phyloP scores from a whole-genome alignment of 2,113 vertebrate species.

The Ascaphus truei region DNA sequence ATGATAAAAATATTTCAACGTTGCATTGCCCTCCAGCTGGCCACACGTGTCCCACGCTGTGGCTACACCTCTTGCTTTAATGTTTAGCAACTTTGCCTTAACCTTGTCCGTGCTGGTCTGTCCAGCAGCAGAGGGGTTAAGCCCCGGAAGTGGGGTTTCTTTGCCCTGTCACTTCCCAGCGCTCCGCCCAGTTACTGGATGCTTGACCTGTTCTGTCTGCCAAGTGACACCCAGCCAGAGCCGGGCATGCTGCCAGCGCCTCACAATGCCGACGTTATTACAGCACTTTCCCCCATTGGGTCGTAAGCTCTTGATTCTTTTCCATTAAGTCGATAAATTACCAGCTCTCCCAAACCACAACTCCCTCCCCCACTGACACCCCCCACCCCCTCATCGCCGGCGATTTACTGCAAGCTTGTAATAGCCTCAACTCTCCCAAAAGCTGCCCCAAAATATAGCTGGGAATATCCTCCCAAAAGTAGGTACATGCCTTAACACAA shows the following conservation, averaged over 20 bases:
- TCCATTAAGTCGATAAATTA: constrained; percentile 26
- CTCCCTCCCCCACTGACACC: background rate
- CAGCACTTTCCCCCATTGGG: background rate
- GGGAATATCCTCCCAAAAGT: background rate
- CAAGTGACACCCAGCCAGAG: background rate
- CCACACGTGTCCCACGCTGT: too few species aligned
- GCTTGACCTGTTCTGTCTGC: background rate
- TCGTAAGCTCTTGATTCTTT: constrained; percentile 14
- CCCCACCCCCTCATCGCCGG: too few species aligned
- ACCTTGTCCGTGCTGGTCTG: background rate
- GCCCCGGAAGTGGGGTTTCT: background rate
- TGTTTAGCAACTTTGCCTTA: too few species aligned
- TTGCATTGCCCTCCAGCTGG: too few species aligned
- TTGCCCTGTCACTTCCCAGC: background rate
- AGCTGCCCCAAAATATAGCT: background rate
- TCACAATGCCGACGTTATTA: background rate
- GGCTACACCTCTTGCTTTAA: too few species aligned
- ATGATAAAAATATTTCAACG: background rate
- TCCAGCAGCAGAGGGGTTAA: background rate
- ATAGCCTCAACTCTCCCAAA: background rate
- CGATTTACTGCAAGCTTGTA: background rate
- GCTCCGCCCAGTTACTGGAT: background rate
- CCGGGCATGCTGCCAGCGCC: background rate
- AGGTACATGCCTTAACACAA: background rate
- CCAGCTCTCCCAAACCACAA: background rate